Evolutionary conservation across 2,888 invertebrate species (phyloP), one percentile per base, ranked within the genome.

Genomic region (Cerastis leucographa): DNA sequence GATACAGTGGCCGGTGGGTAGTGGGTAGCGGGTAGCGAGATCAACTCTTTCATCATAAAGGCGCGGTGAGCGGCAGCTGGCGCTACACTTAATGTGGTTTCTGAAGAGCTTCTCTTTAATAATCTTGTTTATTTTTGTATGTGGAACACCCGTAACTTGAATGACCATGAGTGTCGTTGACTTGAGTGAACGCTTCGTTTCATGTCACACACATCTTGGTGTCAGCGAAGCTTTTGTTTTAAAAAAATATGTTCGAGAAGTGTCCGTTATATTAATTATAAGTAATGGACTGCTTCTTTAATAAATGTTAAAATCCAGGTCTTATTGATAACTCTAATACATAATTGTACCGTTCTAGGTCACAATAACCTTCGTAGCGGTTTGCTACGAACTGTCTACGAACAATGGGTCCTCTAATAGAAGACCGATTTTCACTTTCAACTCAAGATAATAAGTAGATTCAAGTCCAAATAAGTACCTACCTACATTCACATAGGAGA

Each of bases 61-160:
- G 90, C 93, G 95, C 94, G 95, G 95, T 93, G 87, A 91, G 89
- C 91, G 91, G 95, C 96, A 96, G 96, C 96, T 96, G 96, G 94
- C 90, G 93, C 92, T 91, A 90, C 94, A 93, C 92, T 96, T 96
- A 93, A 95, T 96, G 96, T 96, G 96, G 96, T 96, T 95, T 93
- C 90, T 85, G 87, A 94, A 94, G 92, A 90, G 91, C 95, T 94
- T 90, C 94, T 94, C 94, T 95, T 95, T 96, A 96, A 95, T 96
- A 96, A 96, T 94, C 93, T 86, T 94, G 95, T 96, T 96, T 96
- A 95, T 96, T 96, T 96, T 94, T 90, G 92, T 91, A 94, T 93
- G 89, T 92, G 93, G 96, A 94, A 93, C 95, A 94, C 93, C 91
- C 94, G 93, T 94, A 93, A 93, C 91, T 92, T 92, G 89, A 90